Conservation (phyloP, 1,140 invertebrate species). For the Bathynomus jamesi region DNA sequence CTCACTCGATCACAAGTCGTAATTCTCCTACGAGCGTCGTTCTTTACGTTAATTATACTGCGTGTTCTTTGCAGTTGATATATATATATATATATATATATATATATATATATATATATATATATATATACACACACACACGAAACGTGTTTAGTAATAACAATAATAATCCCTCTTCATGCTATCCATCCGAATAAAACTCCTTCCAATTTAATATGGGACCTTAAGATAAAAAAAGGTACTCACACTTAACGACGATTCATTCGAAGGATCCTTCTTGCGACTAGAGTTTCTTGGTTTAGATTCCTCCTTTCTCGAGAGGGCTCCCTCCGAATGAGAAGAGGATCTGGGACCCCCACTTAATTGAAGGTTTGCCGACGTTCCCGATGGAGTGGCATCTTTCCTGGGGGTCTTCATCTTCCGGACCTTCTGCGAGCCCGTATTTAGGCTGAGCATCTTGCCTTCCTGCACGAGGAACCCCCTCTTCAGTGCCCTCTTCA, state of each 20-base stretch:
- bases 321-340: background rate
- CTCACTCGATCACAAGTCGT: too few species aligned
- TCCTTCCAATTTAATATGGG: background rate
- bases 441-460: background rate
- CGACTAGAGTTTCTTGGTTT: background rate
- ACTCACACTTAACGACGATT: background rate
- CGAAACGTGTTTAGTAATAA: background rate
- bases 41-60: too few species aligned
- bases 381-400: background rate
- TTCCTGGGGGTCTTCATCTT: background rate
- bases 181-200: too few species aligned
- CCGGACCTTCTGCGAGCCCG: background rate
- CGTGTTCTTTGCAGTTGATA: too few species aligned
- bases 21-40: too few species aligned
- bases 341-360: background rate
- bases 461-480: conserved; percentile 28
- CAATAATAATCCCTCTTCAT: too few species aligned
- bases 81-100: background rate
- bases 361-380: background rate
- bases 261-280: background rate
- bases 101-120: background rate
- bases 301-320: background rate
- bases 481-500: conserved; percentile 30
- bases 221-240: background rate
- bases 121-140: background rate